Evolutionary conservation across 2,888 invertebrate species (phyloP).

Genomic region (Cosmia pyralina): DNA sequence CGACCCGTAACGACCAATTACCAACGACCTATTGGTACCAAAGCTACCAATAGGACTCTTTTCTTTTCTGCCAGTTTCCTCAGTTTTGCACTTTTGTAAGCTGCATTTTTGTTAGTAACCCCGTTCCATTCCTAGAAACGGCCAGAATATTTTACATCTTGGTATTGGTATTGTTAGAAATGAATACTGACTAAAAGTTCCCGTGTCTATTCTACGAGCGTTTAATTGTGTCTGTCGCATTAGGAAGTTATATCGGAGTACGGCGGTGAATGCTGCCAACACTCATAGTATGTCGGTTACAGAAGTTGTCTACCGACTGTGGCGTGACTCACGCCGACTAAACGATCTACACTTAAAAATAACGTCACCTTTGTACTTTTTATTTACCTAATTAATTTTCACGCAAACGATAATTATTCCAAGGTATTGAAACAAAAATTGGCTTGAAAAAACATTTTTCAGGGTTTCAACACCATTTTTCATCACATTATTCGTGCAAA

Average conservation of each 20-base stretch:
- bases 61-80: background rate
- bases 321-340: slow-evolving; percentile 58
- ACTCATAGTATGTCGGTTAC: slow-evolving; percentile 63
- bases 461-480: slow-evolving; percentile 5
- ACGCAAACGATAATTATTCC: slow-evolving; percentile 9
- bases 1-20: no score
- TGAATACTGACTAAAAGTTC: slow-evolving; percentile 45
- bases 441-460: background rate
- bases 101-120: background rate
- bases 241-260: slow-evolving; percentile 72
- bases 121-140: background rate
- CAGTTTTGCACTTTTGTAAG: background rate
- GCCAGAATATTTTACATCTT: background rate
- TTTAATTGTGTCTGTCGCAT: slow-evolving; percentile 66
- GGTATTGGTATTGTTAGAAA: slow-evolving; percentile 23
- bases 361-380: slow-evolving; percentile 32
- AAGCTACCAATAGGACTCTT: no score
- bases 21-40: no score
- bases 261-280: slow-evolving; percentile 71
- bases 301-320: slow-evolving; percentile 60
- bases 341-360: slow-evolving; percentile 57
- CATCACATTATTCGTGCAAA: slow-evolving; percentile 8
- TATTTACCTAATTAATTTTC: slow-evolving; percentile 46
- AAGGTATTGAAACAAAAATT: slow-evolving; percentile 21
- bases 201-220: slow-evolving; percentile 55